Evolutionary conservation across 2,797 vertebrate species (phyloP), one percentile per base, ranked within the genome.

Genomic region (Myiotriccus ornatus): DNA sequence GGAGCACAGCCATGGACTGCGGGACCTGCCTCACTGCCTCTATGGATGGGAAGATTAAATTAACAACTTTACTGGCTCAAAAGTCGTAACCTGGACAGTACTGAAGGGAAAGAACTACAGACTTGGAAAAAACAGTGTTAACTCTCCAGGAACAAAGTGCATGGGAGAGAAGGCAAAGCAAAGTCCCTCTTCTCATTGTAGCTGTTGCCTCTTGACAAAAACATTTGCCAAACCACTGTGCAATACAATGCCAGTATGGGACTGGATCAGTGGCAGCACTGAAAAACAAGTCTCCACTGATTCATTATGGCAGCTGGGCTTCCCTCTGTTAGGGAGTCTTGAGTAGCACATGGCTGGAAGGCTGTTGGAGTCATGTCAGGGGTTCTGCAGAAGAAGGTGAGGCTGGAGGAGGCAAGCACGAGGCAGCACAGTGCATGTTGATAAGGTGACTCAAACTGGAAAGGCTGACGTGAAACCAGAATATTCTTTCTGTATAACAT

Each of bases 1-100:
- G 99, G 99, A 99, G 98, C 97, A 99, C 99, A 0, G 99, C 99
- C 4, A 98, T 99, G 98, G 99, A 99, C 97, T 99, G 99, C 1
- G 99, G 99, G 53, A 99, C 99, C 60, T 99, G 99, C 94, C 98
- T 99, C 78, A 99, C 99, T 0, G 99, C 99, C 50, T 99, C 99
- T 34, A 99, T 99, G 99, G 99, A 99, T 2, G 99, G 99, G 65
- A 99, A 99, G 98, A 99, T 99, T 96, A 99, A 99, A 97, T 97
- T 99, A 95, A 99, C 99, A 93, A 99, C 99, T 4, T 98, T 99
- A 25, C 98, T 99, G 87, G 99, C 99, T 34, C 99, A 99, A 74
- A 99, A 99, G 94, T 97, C 98, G 89, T 99, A 91, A 95, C 53
- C 18, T 67, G 91, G 60, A 43, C 56, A 56, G 28, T 53, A 68